Evolutionary conservation across 2,888 invertebrate species (phyloP).

Genomic region (Cistogaster globosa): DNA sequence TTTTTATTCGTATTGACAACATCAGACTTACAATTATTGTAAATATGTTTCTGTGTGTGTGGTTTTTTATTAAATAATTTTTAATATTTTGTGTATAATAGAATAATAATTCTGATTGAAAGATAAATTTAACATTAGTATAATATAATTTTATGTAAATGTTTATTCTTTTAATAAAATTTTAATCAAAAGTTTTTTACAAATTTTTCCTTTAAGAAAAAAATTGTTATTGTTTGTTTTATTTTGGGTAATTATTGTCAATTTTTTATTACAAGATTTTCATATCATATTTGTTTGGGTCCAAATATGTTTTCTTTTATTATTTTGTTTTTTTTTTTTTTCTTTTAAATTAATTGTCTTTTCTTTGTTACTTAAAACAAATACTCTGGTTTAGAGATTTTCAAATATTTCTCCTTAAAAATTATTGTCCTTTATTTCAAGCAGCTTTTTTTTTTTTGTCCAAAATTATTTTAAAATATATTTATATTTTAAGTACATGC

Average conservation of each 20-base stretch:
- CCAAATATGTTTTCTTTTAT: conserved; percentile 37
- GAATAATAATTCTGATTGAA: conserved; percentile 43
- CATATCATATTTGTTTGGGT: conserved; percentile 42
- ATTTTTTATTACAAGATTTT: conserved; percentile 65
- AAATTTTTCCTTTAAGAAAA: conserved; percentile 26
- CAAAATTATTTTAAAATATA: conserved; percentile 25
- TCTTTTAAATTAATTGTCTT: conserved; percentile 40
- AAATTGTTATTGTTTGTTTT: conserved; percentile 21
- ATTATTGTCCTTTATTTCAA: conserved; percentile 71
- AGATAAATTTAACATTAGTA: conserved; percentile 54
- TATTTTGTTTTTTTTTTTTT: no score
- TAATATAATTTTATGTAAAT: conserved; percentile 42
- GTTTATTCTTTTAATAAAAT: conserved; percentile 15
- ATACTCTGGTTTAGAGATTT: conserved; percentile 58
- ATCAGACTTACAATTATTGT: conserved; percentile 81
- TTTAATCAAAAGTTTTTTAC: conserved; percentile 26
- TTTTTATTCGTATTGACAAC: conserved; percentile 78
- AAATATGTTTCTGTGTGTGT: conserved; percentile 50
- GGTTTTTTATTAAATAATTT: conserved; percentile 30
- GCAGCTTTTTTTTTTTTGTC: conserved; percentile 57
- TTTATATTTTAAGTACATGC: conserved; percentile 52
- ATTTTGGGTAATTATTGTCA: conserved; percentile 53
- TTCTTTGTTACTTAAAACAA: conserved; percentile 60
- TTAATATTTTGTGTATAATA: conserved; percentile 53
- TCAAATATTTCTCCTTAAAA: conserved; percentile 50